phyloP scores from a whole-genome alignment of 2,888 invertebrate species.

The Xestoiulus laeticollis region DNA sequence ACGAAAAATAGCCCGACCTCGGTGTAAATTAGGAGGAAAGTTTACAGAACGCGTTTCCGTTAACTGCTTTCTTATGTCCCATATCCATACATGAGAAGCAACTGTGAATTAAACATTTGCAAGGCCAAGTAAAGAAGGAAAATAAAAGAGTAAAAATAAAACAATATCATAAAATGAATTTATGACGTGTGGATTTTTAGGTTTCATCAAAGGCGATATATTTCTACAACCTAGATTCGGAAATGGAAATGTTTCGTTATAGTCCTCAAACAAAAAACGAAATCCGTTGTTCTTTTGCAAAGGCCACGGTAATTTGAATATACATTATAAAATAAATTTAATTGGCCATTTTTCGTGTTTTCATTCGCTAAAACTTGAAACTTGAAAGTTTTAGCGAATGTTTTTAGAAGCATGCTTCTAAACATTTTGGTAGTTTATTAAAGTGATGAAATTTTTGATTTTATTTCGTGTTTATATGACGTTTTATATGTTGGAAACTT shows the following conservation, averaged over 20 bases:
- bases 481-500: neutral
- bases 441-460: neutral
- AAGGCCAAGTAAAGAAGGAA: conserved; percentile 41
- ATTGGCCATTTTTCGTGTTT: neutral
- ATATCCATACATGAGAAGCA: conserved; percentile 23
- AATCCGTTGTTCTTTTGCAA: neutral
- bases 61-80: conserved; percentile 39
- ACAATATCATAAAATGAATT: conserved; percentile 36
- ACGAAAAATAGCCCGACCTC: conserved; percentile 34
- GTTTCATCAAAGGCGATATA: neutral
- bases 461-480: neutral
- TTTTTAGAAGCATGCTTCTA: neutral
- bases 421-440: neutral
- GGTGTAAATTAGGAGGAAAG: conserved; percentile 41
- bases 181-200: conserved; percentile 18
- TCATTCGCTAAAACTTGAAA: too few relatives aligned
- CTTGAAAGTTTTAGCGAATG: too few relatives aligned
- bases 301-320: neutral
- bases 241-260: neutral
- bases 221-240: neutral
- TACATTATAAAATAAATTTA: neutral
- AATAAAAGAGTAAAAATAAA: conserved; percentile 11
- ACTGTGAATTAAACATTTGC: conserved; percentile 19
- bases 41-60: conserved; percentile 35
- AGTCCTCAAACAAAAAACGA: neutral